Evolutionary conservation across 2,888 invertebrate species (phyloP), one percentile per base, ranked within the genome.

Genomic region (Patella caerulea): DNA sequence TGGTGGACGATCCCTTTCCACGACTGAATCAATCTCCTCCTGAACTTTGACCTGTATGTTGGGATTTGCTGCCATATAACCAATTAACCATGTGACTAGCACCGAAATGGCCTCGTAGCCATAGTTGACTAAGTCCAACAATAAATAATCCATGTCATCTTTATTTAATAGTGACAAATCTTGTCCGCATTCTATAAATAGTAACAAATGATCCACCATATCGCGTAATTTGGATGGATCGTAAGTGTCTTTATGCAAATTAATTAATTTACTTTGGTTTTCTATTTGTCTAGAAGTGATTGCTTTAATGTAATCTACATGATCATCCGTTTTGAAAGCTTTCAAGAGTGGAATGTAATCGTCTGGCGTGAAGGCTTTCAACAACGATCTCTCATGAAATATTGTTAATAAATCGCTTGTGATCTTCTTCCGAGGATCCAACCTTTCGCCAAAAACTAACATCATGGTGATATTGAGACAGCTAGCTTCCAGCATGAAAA

Each of bases 201-300:
- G 79, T 72, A 88, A 79, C n/a, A 88, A 81, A 74, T 86, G 86
- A 78, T 88, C 88, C 0, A 86, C 82, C 54, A 88, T 76, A 74
- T 88, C 88, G 3, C 84, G 73, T 15, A 86, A 77, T 12, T 82
- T 78, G 29, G 75, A 70, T 1, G 87, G 87, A 79, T 88, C 85
- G 72, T 87, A 88, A 4, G 84, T 83, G 59, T 88, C 88, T 79
- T 88, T 88, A 73, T 88, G 88, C n/a, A 82, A 82, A 76, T 88
- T 88, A 9, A 87, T 79, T 52, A 86, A 81, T 52, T 83, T 81
- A 52, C 85, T 73, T 75, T 86, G 85, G 72, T 83, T 85, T n/a
- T 83, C 82, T 11, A 82, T 74, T 70, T 86, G 85, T 15, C 84
- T 55, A 7, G 70, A 56, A 11, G 83, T 83, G n/a, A 83, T 76